Evolutionary conservation across 2,888 invertebrate genomes (phyloP).

Genomic region (Conops quadrifasciatus): DNA sequence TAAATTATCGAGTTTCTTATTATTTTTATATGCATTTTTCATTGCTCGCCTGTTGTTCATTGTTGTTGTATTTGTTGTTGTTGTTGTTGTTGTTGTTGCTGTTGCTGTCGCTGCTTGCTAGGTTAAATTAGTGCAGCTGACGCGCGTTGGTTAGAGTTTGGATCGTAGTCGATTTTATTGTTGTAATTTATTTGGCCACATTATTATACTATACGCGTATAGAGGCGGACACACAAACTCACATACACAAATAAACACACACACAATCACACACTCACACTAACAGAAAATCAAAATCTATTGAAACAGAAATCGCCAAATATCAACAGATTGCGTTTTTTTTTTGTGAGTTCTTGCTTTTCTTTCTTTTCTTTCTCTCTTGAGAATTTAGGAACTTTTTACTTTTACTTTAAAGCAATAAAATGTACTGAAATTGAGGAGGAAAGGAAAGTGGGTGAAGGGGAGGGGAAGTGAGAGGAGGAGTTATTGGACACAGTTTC

Average conservation of each 20-base stretch:
- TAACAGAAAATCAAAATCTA: not conserved
- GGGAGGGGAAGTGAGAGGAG: not conserved
- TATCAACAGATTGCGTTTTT: not conserved
- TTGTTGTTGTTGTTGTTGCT: not conserved
- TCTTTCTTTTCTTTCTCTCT: not conserved
- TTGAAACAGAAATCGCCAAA: not conserved
- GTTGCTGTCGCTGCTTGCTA: not conserved
- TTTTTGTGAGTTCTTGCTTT: not conserved
- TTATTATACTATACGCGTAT: not conserved
- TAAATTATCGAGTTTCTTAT: slow-evolving; percentile 12
- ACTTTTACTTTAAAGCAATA: not conserved
- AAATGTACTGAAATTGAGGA: not conserved
- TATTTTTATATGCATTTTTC: not conserved
- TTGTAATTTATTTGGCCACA: not conserved
- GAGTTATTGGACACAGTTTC: not conserved
- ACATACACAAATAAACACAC: not conserved
- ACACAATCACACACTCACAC: not conserved
- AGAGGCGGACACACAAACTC: not conserved
- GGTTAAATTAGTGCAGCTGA: not conserved
- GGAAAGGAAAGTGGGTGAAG: not conserved
- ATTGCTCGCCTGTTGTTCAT: not conserved
- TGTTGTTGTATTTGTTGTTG: slow-evolving; percentile 3
- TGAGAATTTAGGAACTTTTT: slow-evolving; percentile 1
- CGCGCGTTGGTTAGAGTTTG: not conserved
- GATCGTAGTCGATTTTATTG: no score